Evolutionary conservation across 2,113 vertebrate species (phyloP), one percentile per base, ranked within the genome.

Genomic region (Arenaria interpres): DNA sequence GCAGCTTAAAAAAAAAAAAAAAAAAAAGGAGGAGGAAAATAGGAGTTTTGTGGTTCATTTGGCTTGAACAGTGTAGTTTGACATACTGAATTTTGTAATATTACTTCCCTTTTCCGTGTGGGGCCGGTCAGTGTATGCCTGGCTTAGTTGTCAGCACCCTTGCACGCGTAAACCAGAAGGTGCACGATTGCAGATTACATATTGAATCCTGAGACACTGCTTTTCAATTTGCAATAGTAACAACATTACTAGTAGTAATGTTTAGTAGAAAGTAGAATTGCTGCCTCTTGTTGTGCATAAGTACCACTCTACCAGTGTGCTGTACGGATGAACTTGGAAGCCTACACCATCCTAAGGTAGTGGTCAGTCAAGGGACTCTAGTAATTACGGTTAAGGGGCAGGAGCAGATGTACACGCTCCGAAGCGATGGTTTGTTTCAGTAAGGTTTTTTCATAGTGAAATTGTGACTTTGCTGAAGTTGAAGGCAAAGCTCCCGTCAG

Each of bases 41-140:
- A 53, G 45, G 84, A 74, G 46, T 91, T 91, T 66, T 43, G n/a
- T 93, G 75, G 37, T 87, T 84, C 25, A 11, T 63, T 93, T 94
- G 46, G 4, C 43, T 94, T 84, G n/a, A 85, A 54, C 51, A 71
- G 32, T 59, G 50, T 62, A 14, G 8, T 62, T 41, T 77, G 73
- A 50, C n/a, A 12, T 24, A 43, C 15, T 80, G 57, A 80, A 64
- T 94, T 48, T 66, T 67, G 7, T 68, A 45, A 50, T 76, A 62
- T 37, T 84, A 28, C 14, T 4, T 66, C 27, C n/a, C 0, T 84
- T 93, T 87, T 80, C 73, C 16, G 5, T 28, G 7, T 30, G 53
- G 23, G 12, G 22, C n/a, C 79, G 35, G 3, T 57, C 33, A 3
- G 45, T 30, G 18, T 43, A 9, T 64, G 28, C 45, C 24, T 80